Conservation (phyloP, 2,113 vertebrate species). For the Callipepla californica region DNA sequence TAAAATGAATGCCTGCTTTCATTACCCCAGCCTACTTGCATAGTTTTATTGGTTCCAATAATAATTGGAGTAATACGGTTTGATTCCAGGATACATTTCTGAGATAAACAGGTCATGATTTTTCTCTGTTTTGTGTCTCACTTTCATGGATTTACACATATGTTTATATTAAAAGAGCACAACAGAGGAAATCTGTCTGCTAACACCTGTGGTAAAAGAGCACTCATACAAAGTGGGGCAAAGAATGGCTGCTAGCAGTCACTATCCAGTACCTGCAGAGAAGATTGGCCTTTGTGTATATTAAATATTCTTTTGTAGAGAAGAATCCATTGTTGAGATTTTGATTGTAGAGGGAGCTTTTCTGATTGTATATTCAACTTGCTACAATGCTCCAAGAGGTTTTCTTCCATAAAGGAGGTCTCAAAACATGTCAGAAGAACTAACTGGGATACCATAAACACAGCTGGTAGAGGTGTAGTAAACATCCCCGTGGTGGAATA, state of each 20-base stretch:
- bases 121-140: not conserved
- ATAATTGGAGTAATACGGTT: not conserved
- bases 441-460: not conserved
- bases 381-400: not conserved
- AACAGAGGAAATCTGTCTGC: not conserved
- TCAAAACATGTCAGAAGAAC: not conserved
- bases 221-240: not conserved
- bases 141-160: not conserved
- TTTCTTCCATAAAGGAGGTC: not conserved
- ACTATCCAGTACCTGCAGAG: not conserved
- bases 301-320: not conserved
- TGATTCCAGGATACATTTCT: not conserved
- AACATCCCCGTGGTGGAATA: not conserved
- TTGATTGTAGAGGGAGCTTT: not conserved
- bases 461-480: not conserved
- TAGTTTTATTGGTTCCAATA: not conserved
- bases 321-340: not conserved
- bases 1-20: constrained; percentile 1
- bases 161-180: not conserved
- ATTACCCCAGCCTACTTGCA: not conserved
- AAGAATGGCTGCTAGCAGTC: not conserved
- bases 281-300: not conserved
- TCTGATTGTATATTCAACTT: not conserved
- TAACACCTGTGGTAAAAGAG: not conserved
- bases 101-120: not conserved